Percentiles rank a stretch among this genome's conserved stretches.
Evolutionary conservation across 2,113 vertebrate species (phyloP).

Genomic region (Labeo catla): DNA sequence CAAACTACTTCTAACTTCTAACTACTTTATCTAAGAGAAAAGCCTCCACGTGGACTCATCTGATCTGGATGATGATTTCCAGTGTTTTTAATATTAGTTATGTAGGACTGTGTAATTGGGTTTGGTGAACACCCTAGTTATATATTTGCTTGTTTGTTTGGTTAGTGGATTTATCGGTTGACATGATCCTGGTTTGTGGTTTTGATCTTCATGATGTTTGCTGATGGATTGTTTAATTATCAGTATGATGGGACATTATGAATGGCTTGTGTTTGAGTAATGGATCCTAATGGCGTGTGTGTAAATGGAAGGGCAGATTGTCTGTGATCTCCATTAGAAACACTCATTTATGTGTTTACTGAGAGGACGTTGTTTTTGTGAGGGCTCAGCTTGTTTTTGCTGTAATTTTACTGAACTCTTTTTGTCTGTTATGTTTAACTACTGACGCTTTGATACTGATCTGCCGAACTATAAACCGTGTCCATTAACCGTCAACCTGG

Average conservation of each 20-base stretch:
- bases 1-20: too few species aligned
- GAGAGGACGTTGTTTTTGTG: background rate
- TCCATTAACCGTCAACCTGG: too few species aligned
- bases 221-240: background rate
- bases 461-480: too few species aligned
- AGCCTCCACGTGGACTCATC: too few species aligned
- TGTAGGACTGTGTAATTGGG: background rate
- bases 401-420: background rate
- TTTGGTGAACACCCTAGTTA: background rate
- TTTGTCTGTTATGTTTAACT: background rate
- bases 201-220: background rate
- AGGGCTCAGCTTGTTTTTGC: too few species aligned
- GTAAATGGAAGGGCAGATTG: slow-evolving; percentile 10
- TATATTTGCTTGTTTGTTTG: background rate
- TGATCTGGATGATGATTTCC: too few species aligned
- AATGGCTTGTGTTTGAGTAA: background rate
- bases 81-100: too few species aligned
- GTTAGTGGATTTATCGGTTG: background rate
- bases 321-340: slow-evolving; percentile 6
- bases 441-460: background rate
- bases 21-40: too few species aligned
- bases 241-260: background rate
- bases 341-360: background rate
- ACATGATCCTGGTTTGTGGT: background rate
- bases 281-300: slow-evolving; percentile 5